Percentiles rank a stretch among this genome's conserved stretches.
These are phyloP conservation scores for Eonycteris spelaea DNA, from an alignment of 2,113 vertebrate species.

Conservation along the genomic window DNA sequence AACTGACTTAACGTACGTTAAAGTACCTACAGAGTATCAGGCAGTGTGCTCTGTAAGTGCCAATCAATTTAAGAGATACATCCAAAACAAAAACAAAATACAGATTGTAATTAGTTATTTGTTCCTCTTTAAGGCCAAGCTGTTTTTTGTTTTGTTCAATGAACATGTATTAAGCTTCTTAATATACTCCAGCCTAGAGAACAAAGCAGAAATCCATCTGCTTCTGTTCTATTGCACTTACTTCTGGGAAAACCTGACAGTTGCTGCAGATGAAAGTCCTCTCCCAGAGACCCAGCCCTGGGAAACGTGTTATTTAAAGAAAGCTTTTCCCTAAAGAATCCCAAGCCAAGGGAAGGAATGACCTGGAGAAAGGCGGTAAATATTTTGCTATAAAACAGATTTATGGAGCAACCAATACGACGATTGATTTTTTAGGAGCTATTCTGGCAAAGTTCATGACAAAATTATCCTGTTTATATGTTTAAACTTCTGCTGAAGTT, in stretches of 20 bases:
- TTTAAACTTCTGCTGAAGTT: background rate
- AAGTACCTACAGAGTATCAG: background rate
- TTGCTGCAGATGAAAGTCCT: background rate
- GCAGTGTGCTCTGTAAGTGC: background rate
- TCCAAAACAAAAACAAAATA: background rate
- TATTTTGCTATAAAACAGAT: background rate
- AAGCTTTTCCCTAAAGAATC: background rate
- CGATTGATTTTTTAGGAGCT: background rate
- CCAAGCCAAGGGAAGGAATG: background rate
- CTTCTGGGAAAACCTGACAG: background rate
- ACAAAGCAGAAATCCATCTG: background rate
- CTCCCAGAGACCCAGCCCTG: background rate
- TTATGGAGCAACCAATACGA: conserved; percentile 6
- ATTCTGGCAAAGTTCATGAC: background rate
- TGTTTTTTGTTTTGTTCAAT: background rate
- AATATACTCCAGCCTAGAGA: background rate
- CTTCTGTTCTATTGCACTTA: background rate
- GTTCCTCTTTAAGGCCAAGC: background rate
- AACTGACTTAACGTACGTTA: background rate
- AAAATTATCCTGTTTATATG: background rate
- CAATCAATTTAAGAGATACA: background rate
- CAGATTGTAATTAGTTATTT: background rate
- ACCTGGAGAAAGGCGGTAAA: background rate
- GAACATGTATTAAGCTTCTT: background rate
- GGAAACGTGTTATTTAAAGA: conserved; percentile 18